Evolutionary conservation across 2,113 vertebrate genomes (phyloP).

Genomic region (Excalfactoria chinensis): DNA sequence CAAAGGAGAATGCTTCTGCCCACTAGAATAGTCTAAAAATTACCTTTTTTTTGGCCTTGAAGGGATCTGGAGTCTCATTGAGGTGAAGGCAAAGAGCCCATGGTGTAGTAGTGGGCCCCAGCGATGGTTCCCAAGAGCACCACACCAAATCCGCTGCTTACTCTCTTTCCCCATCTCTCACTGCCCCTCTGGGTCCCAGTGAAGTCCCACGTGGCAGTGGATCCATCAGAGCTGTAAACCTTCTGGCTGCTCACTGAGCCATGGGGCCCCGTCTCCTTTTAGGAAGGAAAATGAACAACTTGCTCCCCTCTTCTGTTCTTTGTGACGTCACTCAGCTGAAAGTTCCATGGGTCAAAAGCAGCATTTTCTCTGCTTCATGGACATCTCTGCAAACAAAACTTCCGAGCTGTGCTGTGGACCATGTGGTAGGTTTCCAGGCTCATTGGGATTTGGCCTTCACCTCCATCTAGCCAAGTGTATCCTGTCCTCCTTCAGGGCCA

Average conservation of each 20-base stretch:
- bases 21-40: background rate
- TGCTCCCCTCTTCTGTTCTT: background rate
- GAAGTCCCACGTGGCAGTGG: fast-evolving
- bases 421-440: fast-evolving
- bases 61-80: background rate
- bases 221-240: fast-evolving
- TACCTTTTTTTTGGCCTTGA: background rate
- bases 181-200: background rate
- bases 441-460: background rate
- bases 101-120: background rate
- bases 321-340: background rate
- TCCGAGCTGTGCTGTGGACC: background rate
- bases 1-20: background rate
- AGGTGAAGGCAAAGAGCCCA: background rate
- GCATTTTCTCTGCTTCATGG: background rate
- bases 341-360: background rate
- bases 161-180: background rate
- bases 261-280: background rate
- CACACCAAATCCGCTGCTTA: background rate
- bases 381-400: background rate
- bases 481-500: background rate
- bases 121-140: background rate
- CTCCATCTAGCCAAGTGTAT: background rate
- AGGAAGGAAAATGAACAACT: background rate
- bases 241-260: background rate